These are phyloP conservation scores for Fregata magnificens DNA, from an alignment of 2,113 vertebrate genomes.

Conservation along the genomic window DNA sequence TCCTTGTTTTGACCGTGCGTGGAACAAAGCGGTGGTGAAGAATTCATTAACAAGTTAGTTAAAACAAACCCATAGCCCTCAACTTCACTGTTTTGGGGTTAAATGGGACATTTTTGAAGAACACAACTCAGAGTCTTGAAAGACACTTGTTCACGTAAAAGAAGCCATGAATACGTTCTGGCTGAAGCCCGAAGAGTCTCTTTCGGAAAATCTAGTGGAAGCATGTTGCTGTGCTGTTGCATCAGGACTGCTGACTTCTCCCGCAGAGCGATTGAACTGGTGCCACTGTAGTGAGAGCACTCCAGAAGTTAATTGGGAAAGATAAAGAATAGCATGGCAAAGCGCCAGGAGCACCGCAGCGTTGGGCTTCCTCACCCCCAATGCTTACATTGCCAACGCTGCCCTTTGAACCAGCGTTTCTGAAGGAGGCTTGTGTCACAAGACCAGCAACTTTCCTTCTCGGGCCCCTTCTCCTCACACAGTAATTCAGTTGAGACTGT, in stretches of 20 bases:
- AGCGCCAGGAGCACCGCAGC: not conserved
- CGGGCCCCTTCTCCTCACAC: not conserved
- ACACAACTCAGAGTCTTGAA: not conserved
- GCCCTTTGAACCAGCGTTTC: not conserved
- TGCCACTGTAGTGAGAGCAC: conserved; percentile 25
- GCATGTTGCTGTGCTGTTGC: conserved; percentile 16
- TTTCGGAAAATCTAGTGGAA: conserved; percentile 42
- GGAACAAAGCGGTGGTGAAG: not conserved
- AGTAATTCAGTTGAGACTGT: not conserved
- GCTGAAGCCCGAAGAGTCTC: not conserved
- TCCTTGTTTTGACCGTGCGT: conserved; percentile 59
- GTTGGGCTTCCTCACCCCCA: not conserved
- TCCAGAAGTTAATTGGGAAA: conserved; percentile 62
- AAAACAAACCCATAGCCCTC: not conserved
- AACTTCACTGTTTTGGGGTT: not conserved
- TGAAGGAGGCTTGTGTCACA: not conserved
- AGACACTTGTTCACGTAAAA: not conserved
- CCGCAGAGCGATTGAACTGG: conserved; percentile 7
- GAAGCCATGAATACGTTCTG: conserved; percentile 2
- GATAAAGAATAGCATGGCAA: not conserved
- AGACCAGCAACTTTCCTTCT: not conserved
- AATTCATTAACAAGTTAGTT: not conserved
- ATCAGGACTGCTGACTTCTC: conserved; percentile 30
- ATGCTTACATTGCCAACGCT: not conserved
- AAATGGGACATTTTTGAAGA: not conserved